A percentile compares a stretch with the other conserved stretches of the same genome.
Evolutionary conservation across 2,113 vertebrate species (phyloP).

Genomic region (Pseudorhombus dupliciocellatus): DNA sequence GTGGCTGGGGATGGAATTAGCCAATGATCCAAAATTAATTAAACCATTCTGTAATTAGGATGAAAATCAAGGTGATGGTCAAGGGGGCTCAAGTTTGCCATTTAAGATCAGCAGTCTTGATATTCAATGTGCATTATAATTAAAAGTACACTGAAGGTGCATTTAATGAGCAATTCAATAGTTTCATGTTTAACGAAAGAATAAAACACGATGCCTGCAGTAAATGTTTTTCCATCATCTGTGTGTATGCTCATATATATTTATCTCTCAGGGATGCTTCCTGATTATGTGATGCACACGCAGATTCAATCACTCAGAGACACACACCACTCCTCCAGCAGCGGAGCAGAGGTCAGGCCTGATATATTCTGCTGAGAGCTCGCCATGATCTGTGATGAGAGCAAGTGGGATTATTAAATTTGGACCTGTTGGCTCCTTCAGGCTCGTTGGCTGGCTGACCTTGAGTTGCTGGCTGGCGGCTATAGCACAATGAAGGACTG

Average conservation of each 20-base stretch:
- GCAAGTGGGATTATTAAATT: constrained; percentile 69
- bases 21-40: constrained; percentile 44
- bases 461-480: constrained; percentile 63
- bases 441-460: constrained; percentile 64
- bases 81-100: constrained; percentile 25
- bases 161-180: neutral
- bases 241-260: neutral
- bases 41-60: constrained; percentile 32
- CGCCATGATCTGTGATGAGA: constrained; percentile 60
- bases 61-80: constrained; percentile 41
- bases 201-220: neutral
- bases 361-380: constrained; percentile 65
- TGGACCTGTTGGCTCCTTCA: constrained; percentile 59
- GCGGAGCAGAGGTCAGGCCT: constrained; percentile 57
- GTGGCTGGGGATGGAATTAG: constrained; percentile 62
- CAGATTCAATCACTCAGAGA: constrained; percentile 25
- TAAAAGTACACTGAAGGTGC: neutral
- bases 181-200: neutral
- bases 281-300: constrained; percentile 18
- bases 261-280: neutral
- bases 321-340: constrained; percentile 32
- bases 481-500: constrained; percentile 31
- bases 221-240: neutral
- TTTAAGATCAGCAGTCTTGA: constrained; percentile 18
- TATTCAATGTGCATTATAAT: neutral